These are phyloP conservation scores for Myotis yumanensis DNA, from an alignment of 2,113 vertebrate species.

Conservation along the genomic window DNA sequence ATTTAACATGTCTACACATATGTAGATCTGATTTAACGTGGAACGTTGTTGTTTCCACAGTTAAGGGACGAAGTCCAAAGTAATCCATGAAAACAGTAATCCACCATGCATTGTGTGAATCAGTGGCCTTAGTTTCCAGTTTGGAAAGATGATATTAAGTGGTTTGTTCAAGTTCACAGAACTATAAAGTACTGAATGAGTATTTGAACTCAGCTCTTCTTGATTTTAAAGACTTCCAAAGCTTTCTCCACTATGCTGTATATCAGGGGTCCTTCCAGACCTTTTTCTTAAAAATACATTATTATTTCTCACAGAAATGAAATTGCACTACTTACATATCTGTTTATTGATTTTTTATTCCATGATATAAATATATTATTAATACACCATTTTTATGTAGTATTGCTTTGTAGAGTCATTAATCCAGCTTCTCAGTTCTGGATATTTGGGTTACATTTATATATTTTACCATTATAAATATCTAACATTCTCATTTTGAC, in stretches of 20 bases:
- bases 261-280: neutral
- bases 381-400: neutral
- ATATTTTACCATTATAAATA: neutral
- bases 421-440: neutral
- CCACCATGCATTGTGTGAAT: neutral
- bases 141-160: neutral
- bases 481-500: conserved; percentile 44
- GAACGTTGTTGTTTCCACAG: neutral
- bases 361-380: neutral
- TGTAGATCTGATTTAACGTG: neutral
- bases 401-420: neutral
- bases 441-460: neutral
- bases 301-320: neutral
- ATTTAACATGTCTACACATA: neutral
- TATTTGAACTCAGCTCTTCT: neutral
- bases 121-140: neutral
- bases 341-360: neutral
- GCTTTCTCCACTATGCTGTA: neutral
- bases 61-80: neutral
- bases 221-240: neutral
- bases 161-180: neutral
- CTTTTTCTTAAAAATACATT: conserved; percentile 15
- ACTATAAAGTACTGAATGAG: neutral
- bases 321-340: neutral
- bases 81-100: neutral